A percentile compares a stretch with the other conserved stretches of the same genome.
Evolutionary conservation across 2,888 invertebrate species (phyloP).

Genomic region (Ellobium chinense): DNA sequence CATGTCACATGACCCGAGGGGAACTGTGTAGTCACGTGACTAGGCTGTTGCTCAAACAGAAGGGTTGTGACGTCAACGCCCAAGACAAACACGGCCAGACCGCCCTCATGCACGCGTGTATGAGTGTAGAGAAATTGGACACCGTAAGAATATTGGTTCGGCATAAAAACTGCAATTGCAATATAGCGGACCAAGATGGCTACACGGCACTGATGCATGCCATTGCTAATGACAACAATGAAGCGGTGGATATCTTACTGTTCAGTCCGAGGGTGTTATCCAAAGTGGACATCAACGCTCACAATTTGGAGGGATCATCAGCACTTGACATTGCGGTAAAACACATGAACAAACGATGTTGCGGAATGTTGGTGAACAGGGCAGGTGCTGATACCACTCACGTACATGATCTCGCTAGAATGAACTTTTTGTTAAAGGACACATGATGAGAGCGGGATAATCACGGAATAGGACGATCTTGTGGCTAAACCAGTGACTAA

Average conservation of each 20-base stretch:
- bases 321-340: conserved; percentile 57
- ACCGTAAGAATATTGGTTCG: conserved; percentile 57
- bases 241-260: conserved; percentile 55
- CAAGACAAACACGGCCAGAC: neutral
- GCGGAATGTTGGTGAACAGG: conserved; percentile 57
- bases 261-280: conserved; percentile 52
- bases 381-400: conserved; percentile 53
- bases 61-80: conserved; percentile 12
- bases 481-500: too few species aligned
- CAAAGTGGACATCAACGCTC: conserved; percentile 52
- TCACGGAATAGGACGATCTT: too few species aligned
- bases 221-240: conserved; percentile 54
- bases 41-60: conserved; percentile 8
- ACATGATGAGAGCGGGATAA: too few species aligned
- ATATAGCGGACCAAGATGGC: conserved; percentile 56
- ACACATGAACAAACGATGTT: conserved; percentile 57
- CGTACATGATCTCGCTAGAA: neutral
- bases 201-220: conserved; percentile 61
- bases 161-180: conserved; percentile 57
- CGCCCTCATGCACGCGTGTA: conserved; percentile 41
- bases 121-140: conserved; percentile 57
- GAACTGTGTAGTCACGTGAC: conserved; percentile 28
- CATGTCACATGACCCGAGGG: neutral
- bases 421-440: neutral
- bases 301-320: conserved; percentile 53